Evolutionary conservation across 1,140 invertebrate genomes (phyloP).

Genomic region (Drosophila aff.): DNA sequence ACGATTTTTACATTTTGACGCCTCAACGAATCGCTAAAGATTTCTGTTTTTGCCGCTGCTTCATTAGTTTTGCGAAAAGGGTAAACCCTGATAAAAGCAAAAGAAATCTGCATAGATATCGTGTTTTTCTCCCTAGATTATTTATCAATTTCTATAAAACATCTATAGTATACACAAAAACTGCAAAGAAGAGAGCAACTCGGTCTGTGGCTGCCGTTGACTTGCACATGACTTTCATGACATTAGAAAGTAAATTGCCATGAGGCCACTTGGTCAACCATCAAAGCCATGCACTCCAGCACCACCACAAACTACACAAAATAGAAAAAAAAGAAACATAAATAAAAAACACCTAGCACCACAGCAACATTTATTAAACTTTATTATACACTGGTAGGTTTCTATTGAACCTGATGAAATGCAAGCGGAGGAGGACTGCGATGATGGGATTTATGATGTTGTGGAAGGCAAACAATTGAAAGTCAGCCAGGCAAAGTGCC

Average conservation of each 20-base stretch:
- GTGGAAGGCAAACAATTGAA: slow-evolving; percentile 49
- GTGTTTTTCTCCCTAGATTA: slow-evolving; percentile 41
- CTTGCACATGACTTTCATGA: slow-evolving; percentile 81
- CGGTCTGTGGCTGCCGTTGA: slow-evolving; percentile 46
- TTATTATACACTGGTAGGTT: slow-evolving; percentile 37
- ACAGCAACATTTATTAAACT: slow-evolving; percentile 38
- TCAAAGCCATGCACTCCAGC: slow-evolving; percentile 46
- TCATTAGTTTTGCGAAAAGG: slow-evolving; percentile 42
- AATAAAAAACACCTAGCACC: slow-evolving; percentile 26
- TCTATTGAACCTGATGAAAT: slow-evolving; percentile 42
- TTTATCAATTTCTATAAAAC: slow-evolving; percentile 64
- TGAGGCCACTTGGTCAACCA: slow-evolving; percentile 80
- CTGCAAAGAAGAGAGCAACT: slow-evolving; percentile 17
- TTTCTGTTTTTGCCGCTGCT: slow-evolving; percentile 21
- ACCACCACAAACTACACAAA: slow-evolving; percentile 29
- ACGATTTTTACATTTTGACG: slow-evolving; percentile 59
- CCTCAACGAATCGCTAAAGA: slow-evolving; percentile 36
- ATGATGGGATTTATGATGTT: slow-evolving; percentile 34
- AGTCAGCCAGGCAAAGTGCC: slow-evolving; percentile 50
- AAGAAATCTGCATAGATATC: slow-evolving; percentile 69
- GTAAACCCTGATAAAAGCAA: slow-evolving; percentile 17
- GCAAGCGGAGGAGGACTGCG: slow-evolving; percentile 31
- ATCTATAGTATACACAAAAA: slow-evolving; percentile 40
- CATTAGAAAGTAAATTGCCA: slow-evolving; percentile 84
- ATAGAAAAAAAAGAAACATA: slow-evolving; percentile 7